Base-by-base conservation (phyloP, 1,140 invertebrate species). In the Drosophila tsacasi region DNA sequence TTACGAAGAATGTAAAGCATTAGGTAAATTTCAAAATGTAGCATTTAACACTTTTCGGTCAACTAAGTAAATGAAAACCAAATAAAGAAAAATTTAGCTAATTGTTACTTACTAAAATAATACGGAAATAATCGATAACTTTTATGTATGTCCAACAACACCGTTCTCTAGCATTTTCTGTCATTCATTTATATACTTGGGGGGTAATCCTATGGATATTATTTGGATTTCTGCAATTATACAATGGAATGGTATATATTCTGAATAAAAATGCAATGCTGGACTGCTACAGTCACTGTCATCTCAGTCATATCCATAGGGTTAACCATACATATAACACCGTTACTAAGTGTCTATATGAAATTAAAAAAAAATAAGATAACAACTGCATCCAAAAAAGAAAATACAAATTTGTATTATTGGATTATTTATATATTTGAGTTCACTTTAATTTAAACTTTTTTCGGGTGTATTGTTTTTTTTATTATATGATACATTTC, bases 21-120 rank as follows among this genome's bases (percentile, higher is more conserved):
- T 37, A 55, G 52, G 21, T 55, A 55, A 55, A 37, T 23, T 55
- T 55, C 52, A 55, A 55, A 23, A 55, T 17, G 32, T 55, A 37
- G 52, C 52, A 55, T 37, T 55, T 55, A 55, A 17, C 13, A 55
- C 23, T 55, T 55, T 19, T 55, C 37, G 19, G 37, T 23, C 15
- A 23, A 55, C 52, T 23, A 37, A 55, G 52, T 55, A 37, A 35
- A 37, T 37, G 8, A 55, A 55, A 55, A 9, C 19, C 8, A 37
- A 55, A 37, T 23, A 30, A 23, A 21, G 35, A 23, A 55, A 4
- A 17, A 23, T 23, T 37, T 55, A 37, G 52, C 32, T 55, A 55
- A 55, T 37, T 37, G 52, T 55, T 37, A 55, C 3, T 23, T 55
- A 35, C 52, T 35, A 55, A 55, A 23, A 55, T 23, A 23, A 55